Evolutionary conservation across 2,113 vertebrate genomes (phyloP).

Genomic region (Paralichthys olivaceus): DNA sequence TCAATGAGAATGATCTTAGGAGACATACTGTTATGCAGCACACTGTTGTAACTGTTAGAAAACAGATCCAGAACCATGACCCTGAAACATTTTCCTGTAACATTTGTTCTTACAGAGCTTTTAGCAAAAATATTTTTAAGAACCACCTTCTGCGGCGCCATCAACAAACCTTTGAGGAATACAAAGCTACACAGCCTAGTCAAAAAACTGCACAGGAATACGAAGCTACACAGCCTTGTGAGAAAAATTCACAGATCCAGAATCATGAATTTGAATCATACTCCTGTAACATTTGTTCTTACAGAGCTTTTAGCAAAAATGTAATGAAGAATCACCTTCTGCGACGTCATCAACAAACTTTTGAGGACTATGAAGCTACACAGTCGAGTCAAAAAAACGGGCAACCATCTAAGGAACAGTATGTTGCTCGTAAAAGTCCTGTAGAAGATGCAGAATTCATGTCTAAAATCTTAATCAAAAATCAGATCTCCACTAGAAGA

Average conservation of each 20-base stretch:
- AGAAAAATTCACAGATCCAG: constrained; percentile 49
- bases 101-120: constrained; percentile 90
- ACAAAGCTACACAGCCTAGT: constrained; percentile 41
- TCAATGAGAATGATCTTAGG: constrained; percentile 88
- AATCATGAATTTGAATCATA: constrained; percentile 52
- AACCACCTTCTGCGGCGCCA: constrained; percentile 91
- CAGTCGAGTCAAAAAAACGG: constrained; percentile 44
- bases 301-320: constrained; percentile 87
- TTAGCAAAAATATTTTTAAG: constrained; percentile 88
- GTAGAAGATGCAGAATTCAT: constrained; percentile 69
- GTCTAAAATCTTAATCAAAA: constrained; percentile 72
- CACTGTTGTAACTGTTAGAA: constrained; percentile 76
- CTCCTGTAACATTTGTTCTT: constrained; percentile 90
- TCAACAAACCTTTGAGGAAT: constrained; percentile 75
- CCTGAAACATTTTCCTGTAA: constrained; percentile 83
- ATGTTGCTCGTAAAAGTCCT: constrained; percentile 41
- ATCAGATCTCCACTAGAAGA: constrained; percentile 59
- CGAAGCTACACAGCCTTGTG: constrained; percentile 33
- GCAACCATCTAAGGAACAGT: constrained; percentile 43
- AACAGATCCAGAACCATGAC: constrained; percentile 42
- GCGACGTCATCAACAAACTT: constrained; percentile 84
- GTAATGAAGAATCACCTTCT: constrained; percentile 91
- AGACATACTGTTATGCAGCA: constrained; percentile 89
- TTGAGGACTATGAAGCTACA: constrained; percentile 62
- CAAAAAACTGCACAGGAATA: constrained; percentile 47